Evolutionary conservation across 2,888 invertebrate genomes (phyloP).

Genomic region (Erynnis tages): DNA sequence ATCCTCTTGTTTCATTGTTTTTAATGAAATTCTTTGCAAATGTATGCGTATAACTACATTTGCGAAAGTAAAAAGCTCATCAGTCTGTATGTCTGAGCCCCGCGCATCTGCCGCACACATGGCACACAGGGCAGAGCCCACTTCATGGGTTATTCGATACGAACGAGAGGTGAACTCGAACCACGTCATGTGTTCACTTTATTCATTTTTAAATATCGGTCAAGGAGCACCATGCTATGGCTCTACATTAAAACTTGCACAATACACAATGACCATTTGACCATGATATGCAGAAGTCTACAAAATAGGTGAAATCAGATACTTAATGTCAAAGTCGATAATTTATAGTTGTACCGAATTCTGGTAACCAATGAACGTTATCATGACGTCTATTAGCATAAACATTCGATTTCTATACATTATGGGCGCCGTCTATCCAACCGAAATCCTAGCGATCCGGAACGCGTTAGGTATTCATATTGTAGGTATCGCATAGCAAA

Average conservation of each 20-base stretch:
- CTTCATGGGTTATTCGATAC: conserved; percentile 64
- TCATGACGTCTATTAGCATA: conserved; percentile 46
- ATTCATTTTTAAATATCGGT: conserved; percentile 54
- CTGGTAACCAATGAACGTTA: conserved; percentile 25
- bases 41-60: no score
- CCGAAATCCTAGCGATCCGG: conserved; percentile 51
- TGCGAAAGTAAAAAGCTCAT: conserved; percentile 36
- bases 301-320: conserved; percentile 16
- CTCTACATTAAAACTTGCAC: conserved; percentile 11
- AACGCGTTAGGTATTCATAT: conserved; percentile 39
- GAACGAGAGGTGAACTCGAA: conserved; percentile 48
- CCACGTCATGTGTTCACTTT: conserved; percentile 54
- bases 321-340: conserved; percentile 15
- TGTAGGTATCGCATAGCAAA: conserved; percentile 42
- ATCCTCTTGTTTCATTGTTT: no score
- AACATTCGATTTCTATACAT: conserved; percentile 50
- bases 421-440: conserved; percentile 37
- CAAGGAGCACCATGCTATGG: conserved; percentile 48
- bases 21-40: no score
- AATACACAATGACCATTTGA: no score
- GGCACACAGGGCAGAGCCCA: conserved; percentile 56
- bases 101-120: conserved; percentile 74
- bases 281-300: background rate
- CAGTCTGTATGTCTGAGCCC: conserved; percentile 42
- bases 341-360: conserved; percentile 23